Evolutionary conservation across 2,797 vertebrate genomes (phyloP).

Genomic region (Scolopax rusticola): DNA sequence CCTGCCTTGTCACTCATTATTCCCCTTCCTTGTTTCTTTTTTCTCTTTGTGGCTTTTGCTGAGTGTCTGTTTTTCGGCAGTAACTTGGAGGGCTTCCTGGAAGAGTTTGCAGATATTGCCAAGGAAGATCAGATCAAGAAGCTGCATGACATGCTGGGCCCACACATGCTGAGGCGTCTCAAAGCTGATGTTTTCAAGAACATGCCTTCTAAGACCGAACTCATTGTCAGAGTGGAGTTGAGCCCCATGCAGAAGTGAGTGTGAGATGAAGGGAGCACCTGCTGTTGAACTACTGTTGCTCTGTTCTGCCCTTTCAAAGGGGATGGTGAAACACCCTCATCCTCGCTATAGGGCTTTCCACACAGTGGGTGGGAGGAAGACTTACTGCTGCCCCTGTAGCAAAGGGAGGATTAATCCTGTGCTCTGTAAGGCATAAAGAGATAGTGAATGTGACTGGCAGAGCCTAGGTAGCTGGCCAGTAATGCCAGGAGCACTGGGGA

Average conservation of each 20-base stretch:
- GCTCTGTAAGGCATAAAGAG: background rate
- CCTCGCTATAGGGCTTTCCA: background rate
- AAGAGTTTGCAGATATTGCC: conserved; percentile 98
- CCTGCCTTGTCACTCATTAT: background rate
- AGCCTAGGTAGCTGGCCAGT: background rate
- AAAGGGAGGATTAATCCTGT: background rate
- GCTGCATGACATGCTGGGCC: conserved; percentile 97
- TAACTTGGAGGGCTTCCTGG: conserved; percentile 96
- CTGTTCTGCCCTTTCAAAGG: background rate
- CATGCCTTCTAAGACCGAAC: conserved; percentile 98
- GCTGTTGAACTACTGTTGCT: background rate
- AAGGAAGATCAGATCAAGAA: conserved; percentile 99
- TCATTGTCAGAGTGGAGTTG: conserved; percentile 96
- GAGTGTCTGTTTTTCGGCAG: conserved; percentile 74
- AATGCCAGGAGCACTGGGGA: background rate
- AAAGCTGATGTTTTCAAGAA: conserved; percentile 99
- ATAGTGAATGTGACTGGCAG: background rate
- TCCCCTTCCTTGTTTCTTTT: background rate
- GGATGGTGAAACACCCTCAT: background rate
- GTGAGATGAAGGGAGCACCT: background rate
- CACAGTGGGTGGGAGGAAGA: background rate
- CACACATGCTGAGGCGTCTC: conserved; percentile 96
- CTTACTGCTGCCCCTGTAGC: background rate
- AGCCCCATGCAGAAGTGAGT: conserved; percentile 98
- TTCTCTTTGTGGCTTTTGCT: background rate